Evolutionary conservation across 2,888 invertebrate genomes (phyloP), one percentile per base, ranked within the genome.

Genomic region (Osedax frankpressi): DNA sequence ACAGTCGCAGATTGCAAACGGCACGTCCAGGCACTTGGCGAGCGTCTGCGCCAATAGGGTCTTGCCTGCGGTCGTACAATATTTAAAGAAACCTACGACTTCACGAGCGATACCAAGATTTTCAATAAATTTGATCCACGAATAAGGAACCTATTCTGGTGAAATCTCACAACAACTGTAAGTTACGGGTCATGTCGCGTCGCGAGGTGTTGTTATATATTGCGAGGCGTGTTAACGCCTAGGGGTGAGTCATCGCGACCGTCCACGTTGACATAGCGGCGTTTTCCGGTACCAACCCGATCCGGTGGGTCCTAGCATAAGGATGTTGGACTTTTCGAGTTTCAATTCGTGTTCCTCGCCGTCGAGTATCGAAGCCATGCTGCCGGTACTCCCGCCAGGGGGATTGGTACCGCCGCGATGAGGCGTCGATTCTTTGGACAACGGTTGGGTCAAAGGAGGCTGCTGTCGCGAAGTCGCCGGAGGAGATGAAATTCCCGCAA

Each of bases 1-100:
- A 86, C 97, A 97, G 87, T 98, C 97, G 86, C 96, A 96, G 82
- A 96, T 96, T 30, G 96, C 96, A 87, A 97, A 97, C 74, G 98
- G 98, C 76, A 99, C 97, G 86, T 99, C 96, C 79, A 98, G 87
- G 84, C 96, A 96, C 81, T 92, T 91, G 69, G 98, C 97, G 83
- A 98, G 92, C 30, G 95, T 96, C 86, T 98, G 95, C 3, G 97
- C 97, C 76, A 98, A 87, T 26, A 96, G 87, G 0, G 98, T 99
- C 86, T 98, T 98, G 72, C 94, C 97, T 91, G n/a, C n/a, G n/a
- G n/a, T n/a, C n/a, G n/a, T n/a, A n/a, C n/a, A n/a, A n/a, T n/a
- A n/a, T n/a, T n/a, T n/a, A n/a, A n/a, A n/a, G n/a, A n/a, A n/a
- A n/a, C n/a, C n/a, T n/a, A n/a, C n/a, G n/a, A n/a, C n/a, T n/a